phyloP scores from a whole-genome alignment of 2,113 vertebrate species.

The Numida meleagris region DNA sequence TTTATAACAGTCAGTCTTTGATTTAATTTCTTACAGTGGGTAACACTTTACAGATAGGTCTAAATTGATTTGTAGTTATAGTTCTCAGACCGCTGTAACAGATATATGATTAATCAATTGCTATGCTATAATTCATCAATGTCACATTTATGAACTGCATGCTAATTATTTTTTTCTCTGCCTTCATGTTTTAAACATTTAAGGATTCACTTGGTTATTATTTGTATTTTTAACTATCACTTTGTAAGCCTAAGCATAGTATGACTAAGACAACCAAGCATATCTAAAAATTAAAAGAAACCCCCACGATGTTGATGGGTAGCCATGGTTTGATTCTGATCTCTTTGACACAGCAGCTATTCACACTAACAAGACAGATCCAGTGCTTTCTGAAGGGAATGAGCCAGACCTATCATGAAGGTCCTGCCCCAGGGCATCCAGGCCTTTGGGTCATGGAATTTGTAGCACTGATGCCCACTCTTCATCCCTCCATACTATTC shows the following conservation, averaged over 20 bases:
- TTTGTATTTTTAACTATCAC: neutral
- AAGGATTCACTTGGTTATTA: neutral
- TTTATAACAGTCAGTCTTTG: neutral
- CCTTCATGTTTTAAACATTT: neutral
- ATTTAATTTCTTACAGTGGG: conserved; percentile 35
- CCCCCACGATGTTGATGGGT: rapidly evolving
- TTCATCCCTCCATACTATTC: neutral
- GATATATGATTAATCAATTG: conserved; percentile 58
- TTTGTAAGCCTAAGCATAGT: rapidly evolving
- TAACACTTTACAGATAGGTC: neutral
- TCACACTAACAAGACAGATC: neutral
- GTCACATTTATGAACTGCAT: conserved; percentile 51
- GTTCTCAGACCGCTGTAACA: neutral
- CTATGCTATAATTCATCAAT: conserved; percentile 19
- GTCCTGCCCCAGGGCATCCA: neutral
- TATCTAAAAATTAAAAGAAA: neutral
- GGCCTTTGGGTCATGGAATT: neutral
- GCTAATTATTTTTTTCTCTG: conserved; percentile 42
- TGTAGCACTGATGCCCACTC: rapidly evolving
- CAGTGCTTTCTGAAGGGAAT: neutral
- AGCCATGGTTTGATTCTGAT: neutral
- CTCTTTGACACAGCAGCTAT: neutral
- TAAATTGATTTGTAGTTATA: conserved; percentile 10
- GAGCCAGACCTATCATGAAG: neutral
- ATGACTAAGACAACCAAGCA: neutral